phyloP scores from a whole-genome alignment of 2,113 vertebrate species.

The Gambusia affinis region DNA sequence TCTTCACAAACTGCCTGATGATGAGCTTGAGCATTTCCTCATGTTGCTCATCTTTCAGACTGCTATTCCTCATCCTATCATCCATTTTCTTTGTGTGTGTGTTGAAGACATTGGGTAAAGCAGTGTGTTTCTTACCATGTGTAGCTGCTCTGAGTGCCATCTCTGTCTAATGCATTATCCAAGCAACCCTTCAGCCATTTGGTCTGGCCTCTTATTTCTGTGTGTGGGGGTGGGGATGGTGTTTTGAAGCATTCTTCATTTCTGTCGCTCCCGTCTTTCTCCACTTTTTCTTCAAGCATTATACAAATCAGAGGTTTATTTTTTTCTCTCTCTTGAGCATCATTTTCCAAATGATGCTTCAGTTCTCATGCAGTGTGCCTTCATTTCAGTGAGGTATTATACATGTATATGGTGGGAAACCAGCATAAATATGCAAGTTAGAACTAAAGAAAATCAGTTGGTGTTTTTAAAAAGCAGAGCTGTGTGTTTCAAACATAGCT shows the following conservation, averaged over 20 bases:
- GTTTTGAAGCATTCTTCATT: conserved; percentile 57
- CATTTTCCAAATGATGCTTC: conserved; percentile 27
- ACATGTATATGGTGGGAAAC: neutral
- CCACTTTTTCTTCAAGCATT: conserved; percentile 52
- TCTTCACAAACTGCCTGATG: neutral
- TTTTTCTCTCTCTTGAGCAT: conserved; percentile 37
- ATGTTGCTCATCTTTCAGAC: neutral
- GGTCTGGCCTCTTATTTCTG: conserved; percentile 66
- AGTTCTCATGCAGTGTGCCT: neutral
- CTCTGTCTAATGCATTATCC: conserved; percentile 80
- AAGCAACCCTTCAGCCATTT: conserved; percentile 80
- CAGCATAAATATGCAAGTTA: neutral
- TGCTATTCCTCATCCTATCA: conserved; percentile 14
- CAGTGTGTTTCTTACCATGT: conserved; percentile 70
- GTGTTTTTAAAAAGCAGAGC: neutral
- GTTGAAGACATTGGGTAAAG: conserved; percentile 61
- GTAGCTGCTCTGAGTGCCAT: conserved; percentile 71
- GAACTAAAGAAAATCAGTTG: neutral
- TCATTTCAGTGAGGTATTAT: too few species aligned
- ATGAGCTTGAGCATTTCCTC: neutral
- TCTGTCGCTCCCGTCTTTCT: conserved; percentile 54
- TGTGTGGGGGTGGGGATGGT: conserved; percentile 20
- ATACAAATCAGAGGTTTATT: conserved; percentile 63
- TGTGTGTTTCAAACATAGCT: neutral
- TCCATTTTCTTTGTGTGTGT: conserved; percentile 23